Evolutionary conservation across 92 coral and sea anemone species (phyloP).

Genomic region (Bergia sp.): DNA sequence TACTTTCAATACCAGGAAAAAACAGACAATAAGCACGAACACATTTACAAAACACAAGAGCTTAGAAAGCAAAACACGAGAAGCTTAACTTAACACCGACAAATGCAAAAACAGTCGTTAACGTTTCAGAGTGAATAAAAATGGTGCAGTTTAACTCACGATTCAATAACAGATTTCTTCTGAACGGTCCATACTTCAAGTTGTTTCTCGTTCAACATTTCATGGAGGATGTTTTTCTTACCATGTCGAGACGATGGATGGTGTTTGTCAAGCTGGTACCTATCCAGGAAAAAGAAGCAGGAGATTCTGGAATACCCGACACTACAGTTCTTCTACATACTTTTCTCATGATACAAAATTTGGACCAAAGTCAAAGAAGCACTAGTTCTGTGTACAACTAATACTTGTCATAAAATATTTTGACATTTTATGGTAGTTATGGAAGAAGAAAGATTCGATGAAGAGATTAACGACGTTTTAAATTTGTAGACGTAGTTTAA

Average conservation of each 20-base stretch:
- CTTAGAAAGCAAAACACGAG: too few relatives aligned
- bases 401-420: too few relatives aligned
- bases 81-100: neutral
- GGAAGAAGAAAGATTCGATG: too few relatives aligned
- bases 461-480: too few relatives aligned
- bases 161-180: conserved; percentile 54
- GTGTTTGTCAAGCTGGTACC: conserved; percentile 53
- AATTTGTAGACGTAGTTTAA: too few relatives aligned
- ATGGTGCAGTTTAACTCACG: conserved; percentile 48
- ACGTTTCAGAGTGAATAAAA: neutral
- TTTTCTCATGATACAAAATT: too few relatives aligned
- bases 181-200: conserved; percentile 66
- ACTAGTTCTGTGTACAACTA: too few relatives aligned
- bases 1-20: too few relatives aligned
- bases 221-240: conserved; percentile 66
- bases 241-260: conserved; percentile 48
- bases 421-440: too few relatives aligned
- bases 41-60: neutral
- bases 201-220: conserved; percentile 54
- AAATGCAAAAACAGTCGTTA: neutral
- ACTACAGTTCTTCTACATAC: too few relatives aligned
- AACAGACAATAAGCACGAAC: neutral
- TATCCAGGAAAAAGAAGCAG: neutral
- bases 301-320: too few relatives aligned
- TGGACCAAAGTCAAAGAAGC: too few relatives aligned